Base-by-base conservation (phyloP, 2,113 vertebrate species). In the Vanacampus margaritifer region DNA sequence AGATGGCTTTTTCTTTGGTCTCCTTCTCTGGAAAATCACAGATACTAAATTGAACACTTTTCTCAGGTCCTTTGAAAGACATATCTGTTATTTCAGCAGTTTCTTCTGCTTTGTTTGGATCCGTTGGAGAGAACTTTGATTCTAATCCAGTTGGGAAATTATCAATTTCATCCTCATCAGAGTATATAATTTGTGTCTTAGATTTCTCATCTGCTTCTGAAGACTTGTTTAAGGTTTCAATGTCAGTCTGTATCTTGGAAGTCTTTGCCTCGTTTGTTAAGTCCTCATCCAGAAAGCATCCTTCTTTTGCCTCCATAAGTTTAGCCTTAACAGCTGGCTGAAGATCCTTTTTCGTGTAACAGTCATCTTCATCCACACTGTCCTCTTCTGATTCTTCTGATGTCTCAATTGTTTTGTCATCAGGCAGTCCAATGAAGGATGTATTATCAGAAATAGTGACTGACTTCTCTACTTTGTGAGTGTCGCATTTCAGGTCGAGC, bases 271-370 rank as follows among this genome's bases (percentile, higher is more conserved):
- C 92, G 72, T 84, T 87, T 3, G 88, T 85, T 14, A 79, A 88
- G 36, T 90, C 92, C 7, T 98, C 95, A 2, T 98, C 96, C 3
- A 99, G 87, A 82, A 99, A 98, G 3, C 93, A 93, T 24, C 92
- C 94, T 65, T 98, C 97, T 61, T 94, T 93, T 69, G 96, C 94
- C 77, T 97, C 91, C 64, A 92, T 87, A 0, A 95, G 95, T 74
- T 91, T 92, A 14, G 90, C 86, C 79, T 91, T 92, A 21, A 86
- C 58, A 6, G 84, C 64, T 4, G 87, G 89, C 50, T 84, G 90
- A 16, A 93, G 84, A 50, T 82, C 84, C 23, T 76, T 89, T 51
- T 91, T 91, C 36, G 19, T 24, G 19, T 74, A 89, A 73, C 78
- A 85, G 17, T 86, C 59, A 0, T 84, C 78, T 9, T 81, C 75